Base-by-base conservation (phyloP, 1,140 invertebrate species). In the Heliconius congener region DNA sequence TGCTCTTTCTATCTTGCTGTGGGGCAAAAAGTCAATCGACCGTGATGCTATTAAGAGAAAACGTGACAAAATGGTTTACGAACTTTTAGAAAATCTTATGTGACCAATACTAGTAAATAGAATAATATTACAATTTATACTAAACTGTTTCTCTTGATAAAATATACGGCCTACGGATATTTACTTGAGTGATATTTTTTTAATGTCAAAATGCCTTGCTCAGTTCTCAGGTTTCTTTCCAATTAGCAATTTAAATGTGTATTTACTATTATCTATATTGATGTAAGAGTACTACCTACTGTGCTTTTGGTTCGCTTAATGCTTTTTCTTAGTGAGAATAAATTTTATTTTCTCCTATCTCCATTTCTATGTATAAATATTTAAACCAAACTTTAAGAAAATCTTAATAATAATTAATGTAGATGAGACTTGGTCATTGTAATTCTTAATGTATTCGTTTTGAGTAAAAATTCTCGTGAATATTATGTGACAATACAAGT, bases 171-270 rank as follows among this genome's bases (percentile, higher is more conserved):
- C 52, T 8, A 74, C 5, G 52, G 73, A 3, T 50, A 50, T 73
- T 50, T 73, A 23, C 4, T 19, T 23, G 46, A 73, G 71, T 73
- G 39, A 42, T 37, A 42, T 8, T 73, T 57, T 74, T 30, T 30
- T 74, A 39, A 13, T 74, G 0, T 2, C 50, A 18, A 57, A 74
- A 74, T 57, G 52, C 52, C 73, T 37, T 37, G 8, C 34, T 37
- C 34, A 37, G 13, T 39, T 74, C 73, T 57, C 73, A 39, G 50
- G 37, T 19, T 50, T 27, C 39, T 50, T 73, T 73, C 19, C 37
- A 73, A 73, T 42, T 73, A 73, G 39, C 71, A 73, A 73, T 73
- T 73, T 39, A 46, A 73, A 73, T 73, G 34, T 23, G 11, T 46
- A n/a, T 50, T 50, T 50, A 73, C 46, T n/a, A n/a, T n/a, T n/a